Base-by-base conservation (phyloP, 2,797 vertebrate species). In the Xenopus petersii region DNA sequence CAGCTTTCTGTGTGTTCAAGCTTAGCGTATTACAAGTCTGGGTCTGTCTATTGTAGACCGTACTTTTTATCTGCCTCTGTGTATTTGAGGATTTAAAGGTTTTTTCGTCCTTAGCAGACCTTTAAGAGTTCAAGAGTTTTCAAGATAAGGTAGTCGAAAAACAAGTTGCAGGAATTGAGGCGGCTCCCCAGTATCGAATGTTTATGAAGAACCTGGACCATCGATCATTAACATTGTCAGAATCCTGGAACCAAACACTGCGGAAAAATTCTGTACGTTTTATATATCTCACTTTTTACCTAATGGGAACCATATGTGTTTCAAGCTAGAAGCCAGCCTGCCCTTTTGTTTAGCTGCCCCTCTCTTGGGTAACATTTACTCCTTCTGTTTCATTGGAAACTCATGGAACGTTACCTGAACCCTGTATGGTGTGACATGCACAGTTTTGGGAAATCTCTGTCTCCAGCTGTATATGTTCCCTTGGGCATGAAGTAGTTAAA, bases 271-370 rank as follows among this genome's bases (percentile, higher is more conserved):
- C 51, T 11, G 51, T 42, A 49, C 30, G 13, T 42, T 56, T 64
- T 64, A 64, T 64, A 47, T 16, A 16, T 42, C 16, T 42, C 51
- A 49, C 67, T 49, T 56, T 56, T 58, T 33, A 64, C 24, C 51
- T 73, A 71, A 78, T 68, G 66, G 49, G 64, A 78, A 78, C 60
- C 71, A 78, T 65, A 78, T 69, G 65, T 69, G 62, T 42, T 48
- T 64, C 48, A 5, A 33, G 24, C 64, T 30, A 16, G 65, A 49
- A 26, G 16, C 15, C 48, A 17, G 51, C 0, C 26, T 12, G 17
- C 56, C 51, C 49, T 21, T 48, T 77, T 15, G 64, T 68, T 68
- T 68, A 72, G 7, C 13, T 15, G 10, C 62, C 62, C 30, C 69
- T 71, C 75, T 64, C 75, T 13, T 71, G 63, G 67, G 73, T 70